A percentile compares a stretch with the other conserved stretches of the same genome.
Evolutionary conservation across 2,113 vertebrate genomes (phyloP).

Genomic region (Nibea albiflora): DNA sequence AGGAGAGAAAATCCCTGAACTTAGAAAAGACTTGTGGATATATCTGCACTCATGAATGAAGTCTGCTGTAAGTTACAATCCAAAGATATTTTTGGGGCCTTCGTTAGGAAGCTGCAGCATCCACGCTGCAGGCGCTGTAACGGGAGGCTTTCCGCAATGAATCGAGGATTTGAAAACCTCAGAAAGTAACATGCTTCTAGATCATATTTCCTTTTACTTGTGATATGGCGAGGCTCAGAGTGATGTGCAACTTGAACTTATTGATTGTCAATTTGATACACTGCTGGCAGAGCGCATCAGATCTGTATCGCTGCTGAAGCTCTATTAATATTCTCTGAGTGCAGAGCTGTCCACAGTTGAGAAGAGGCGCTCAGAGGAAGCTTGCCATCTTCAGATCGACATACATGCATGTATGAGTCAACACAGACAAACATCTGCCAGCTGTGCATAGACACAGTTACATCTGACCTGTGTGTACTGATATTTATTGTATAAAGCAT

Average conservation of each 20-base stretch:
- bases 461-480: conserved; percentile 9
- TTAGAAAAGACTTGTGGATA: neutral
- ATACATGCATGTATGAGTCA: conserved; percentile 21
- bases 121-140: neutral
- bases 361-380: conserved; percentile 29
- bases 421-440: conserved; percentile 36
- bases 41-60: neutral
- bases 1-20: conserved; percentile 3
- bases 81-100: neutral
- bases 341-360: conserved; percentile 24
- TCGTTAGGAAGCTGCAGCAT: neutral
- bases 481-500: neutral
- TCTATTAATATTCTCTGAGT: conserved; percentile 62
- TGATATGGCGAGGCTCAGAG: conserved; percentile 15
- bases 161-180: conserved; percentile 23
- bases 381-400: conserved; percentile 22
- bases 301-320: conserved; percentile 41
- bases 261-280: conserved; percentile 66
- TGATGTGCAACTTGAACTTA: conserved; percentile 58
- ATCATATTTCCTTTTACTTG: conserved; percentile 51
- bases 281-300: conserved; percentile 36
- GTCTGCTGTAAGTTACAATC: neutral
- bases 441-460: conserved; percentile 1
- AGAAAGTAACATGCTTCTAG: conserved; percentile 24
- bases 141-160: conserved; percentile 16